Percentiles rank a stretch among this genome's conserved stretches.
Evolutionary conservation across 2,888 invertebrate genomes (phyloP).

Genomic region (Leptopterna dolabrata): DNA sequence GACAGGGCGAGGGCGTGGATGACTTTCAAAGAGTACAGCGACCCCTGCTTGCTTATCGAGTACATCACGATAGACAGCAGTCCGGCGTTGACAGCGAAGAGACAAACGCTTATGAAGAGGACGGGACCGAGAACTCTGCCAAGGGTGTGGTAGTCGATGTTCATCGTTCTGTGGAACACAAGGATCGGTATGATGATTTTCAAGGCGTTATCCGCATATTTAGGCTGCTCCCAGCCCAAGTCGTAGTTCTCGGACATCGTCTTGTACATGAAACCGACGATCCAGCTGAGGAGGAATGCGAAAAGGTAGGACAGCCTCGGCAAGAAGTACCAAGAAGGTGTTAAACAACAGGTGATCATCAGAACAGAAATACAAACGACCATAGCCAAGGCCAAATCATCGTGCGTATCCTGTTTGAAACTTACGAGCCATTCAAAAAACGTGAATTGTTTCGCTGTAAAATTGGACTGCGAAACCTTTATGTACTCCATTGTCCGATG

Average conservation of each 20-base stretch:
- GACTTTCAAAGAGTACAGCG: not conserved
- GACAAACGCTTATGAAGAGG: slow-evolving; percentile 14
- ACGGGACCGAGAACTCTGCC: slow-evolving; percentile 33
- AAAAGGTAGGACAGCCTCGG: slow-evolving; percentile 13
- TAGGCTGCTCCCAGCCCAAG: not conserved
- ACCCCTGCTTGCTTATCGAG: not conserved
- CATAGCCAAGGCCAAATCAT: not conserved
- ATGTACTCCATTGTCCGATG: not conserved
- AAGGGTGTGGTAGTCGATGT: slow-evolving; percentile 50
- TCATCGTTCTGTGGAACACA: slow-evolving; percentile 19
- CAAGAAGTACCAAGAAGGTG: slow-evolving; percentile 6
- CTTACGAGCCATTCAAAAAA: not conserved
- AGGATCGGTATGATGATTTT: not conserved
- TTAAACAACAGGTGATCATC: not conserved
- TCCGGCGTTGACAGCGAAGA: slow-evolving; percentile 14
- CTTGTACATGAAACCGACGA: not conserved
- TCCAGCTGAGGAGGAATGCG: slow-evolving; percentile 14
- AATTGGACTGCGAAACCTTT: not conserved
- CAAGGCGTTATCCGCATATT: not conserved
- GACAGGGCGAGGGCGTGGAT: slow-evolving; percentile 33
- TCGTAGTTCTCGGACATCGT: not conserved
- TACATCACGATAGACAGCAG: slow-evolving; percentile 23
- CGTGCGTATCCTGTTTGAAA: not conserved
- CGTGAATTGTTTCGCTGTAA: not conserved
- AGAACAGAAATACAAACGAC: not conserved